Evolutionary conservation across 2,888 invertebrate species (phyloP), one percentile per base, ranked within the genome.

Genomic region (Agrochola lota): DNA sequence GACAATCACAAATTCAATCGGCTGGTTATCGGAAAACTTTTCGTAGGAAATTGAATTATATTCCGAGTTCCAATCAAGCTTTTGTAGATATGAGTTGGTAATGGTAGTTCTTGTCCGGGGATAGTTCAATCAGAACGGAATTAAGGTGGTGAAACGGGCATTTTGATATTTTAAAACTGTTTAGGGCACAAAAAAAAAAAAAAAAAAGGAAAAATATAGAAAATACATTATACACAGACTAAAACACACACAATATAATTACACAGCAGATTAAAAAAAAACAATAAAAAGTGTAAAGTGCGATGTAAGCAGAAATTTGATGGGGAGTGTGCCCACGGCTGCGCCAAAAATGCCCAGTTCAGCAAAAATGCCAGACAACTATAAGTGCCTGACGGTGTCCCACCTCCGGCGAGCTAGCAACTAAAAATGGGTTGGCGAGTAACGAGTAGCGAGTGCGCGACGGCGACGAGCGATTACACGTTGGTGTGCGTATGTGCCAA

Each of bases 1-100:
- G 8, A 11, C 66, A 30, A 23, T 55, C 67, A 63, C 60, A n/a
- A 70, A 66, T 64, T 35, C 62, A 68, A 81, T 85, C n/a, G 71
- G 71, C 60, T 52, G 83, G 66, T 49, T 43, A 71, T 69, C 62
- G 72, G 71, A 40, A 68, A 78, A 74, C 57, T 74, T 78, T 72
- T 59, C 6, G 46, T 17, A 23, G 59, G 26, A 59, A 74, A 86
- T 74, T 62, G 66, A 83, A 83, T 83, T 86, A 78, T 78, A 67
- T 70, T 59, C 67, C 20, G 52, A 63, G 40, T 73, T 78, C 55
- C 83, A 84, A 86, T 73, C 78, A 77, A 78, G 86, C 40, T 49
- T 77, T 62, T 35, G 26, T 62, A 68, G 62, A 63, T 60, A 20
- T 35, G 17, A 60, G 55, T 43, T 43, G 49, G 35, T 67, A 81